phyloP scores from a whole-genome alignment of 2,888 invertebrate genomes.

The Taphrorychus bicolor region DNA sequence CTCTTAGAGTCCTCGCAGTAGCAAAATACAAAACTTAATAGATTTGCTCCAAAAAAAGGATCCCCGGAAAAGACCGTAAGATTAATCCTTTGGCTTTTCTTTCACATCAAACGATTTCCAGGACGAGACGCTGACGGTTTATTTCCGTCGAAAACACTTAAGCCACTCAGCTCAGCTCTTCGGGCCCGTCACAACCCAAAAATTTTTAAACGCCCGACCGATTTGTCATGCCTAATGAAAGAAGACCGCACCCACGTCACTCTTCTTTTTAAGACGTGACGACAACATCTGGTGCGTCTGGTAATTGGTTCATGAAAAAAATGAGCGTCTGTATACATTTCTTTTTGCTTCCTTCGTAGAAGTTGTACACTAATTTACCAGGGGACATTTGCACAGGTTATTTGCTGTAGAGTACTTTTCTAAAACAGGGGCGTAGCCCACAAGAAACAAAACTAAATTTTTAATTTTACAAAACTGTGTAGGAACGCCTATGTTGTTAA shows the following conservation, averaged over 20 bases:
- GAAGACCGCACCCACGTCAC: slow-evolving; percentile 7
- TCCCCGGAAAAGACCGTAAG: background rate
- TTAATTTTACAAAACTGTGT: too few species aligned
- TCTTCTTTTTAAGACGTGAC: slow-evolving; percentile 14
- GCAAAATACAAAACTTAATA: too few species aligned
- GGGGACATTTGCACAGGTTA: too few species aligned
- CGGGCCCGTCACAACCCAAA: background rate
- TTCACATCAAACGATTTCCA: background rate
- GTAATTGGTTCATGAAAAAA: slow-evolving; percentile 23
- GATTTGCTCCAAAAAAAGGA: background rate
- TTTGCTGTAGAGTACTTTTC: too few species aligned
- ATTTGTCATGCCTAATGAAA: background rate
- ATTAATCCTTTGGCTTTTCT: background rate
- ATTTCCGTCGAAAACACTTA: background rate
- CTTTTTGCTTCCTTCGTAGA: slow-evolving; percentile 7
- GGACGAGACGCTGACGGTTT: background rate
- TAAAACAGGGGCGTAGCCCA: too few species aligned
- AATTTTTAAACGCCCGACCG: background rate
- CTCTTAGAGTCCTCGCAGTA: too few species aligned
- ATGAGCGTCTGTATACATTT: slow-evolving; percentile 5
- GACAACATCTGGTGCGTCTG: slow-evolving; percentile 31
- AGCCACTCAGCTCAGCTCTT: background rate
- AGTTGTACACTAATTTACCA: too few species aligned
- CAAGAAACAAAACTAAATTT: too few species aligned
- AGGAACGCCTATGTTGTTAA: too few species aligned